These are phyloP conservation scores for Gortyna flavago DNA, from an alignment of 2,888 invertebrate species.

Conservation along the genomic window DNA sequence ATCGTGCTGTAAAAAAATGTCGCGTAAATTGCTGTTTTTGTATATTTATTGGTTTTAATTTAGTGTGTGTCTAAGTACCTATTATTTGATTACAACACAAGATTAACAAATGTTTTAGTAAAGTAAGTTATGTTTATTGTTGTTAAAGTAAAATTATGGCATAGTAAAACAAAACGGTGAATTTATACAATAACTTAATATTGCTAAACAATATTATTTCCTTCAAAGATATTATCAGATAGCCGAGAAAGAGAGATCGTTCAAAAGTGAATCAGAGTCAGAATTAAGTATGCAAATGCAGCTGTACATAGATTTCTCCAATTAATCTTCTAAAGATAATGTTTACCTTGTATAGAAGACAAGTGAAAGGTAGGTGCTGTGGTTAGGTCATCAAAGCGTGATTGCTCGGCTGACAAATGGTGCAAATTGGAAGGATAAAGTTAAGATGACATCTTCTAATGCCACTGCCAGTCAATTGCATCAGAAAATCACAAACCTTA, in stretches of 20 bases:
- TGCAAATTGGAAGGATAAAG: background rate
- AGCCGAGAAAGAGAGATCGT: conserved; percentile 30
- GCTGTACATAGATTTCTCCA: conserved; percentile 2
- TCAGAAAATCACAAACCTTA: conserved; percentile 14
- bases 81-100: conserved; percentile 54
- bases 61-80: conserved; percentile 43
- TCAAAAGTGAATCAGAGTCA: conserved; percentile 20
- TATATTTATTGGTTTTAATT: conserved; percentile 54
- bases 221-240: conserved; percentile 34
- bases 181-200: conserved; percentile 18
- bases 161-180: conserved; percentile 46
- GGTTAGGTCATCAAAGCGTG: background rate
- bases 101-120: conserved; percentile 54
- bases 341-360: conserved; percentile 2
- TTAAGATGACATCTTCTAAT: background rate
- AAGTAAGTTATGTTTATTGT: conserved; percentile 41
- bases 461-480: conserved; percentile 1
- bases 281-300: conserved; percentile 42
- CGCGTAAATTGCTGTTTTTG: conserved; percentile 46
- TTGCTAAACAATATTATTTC: conserved; percentile 22
- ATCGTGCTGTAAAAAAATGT: conserved; percentile 52
- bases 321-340: conserved; percentile 3
- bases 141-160: conserved; percentile 26
- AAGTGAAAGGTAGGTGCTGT: conserved; percentile 1
- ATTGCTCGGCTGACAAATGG: background rate